Evolutionary conservation across 2,888 invertebrate species (phyloP), one percentile per base, ranked within the genome.

Genomic region (Pterostichus niger): DNA sequence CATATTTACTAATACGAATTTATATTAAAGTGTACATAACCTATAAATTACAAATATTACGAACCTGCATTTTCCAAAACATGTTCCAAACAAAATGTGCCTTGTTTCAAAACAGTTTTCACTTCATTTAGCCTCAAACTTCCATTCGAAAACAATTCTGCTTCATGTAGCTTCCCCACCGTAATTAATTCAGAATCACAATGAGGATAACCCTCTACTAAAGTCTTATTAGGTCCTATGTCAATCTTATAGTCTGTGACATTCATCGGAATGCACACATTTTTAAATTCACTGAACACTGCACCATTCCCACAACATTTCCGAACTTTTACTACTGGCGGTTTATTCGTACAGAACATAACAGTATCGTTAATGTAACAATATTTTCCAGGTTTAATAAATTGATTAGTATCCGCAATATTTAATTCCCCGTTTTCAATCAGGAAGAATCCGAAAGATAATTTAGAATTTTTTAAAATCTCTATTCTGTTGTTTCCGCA

Each of bases 221-320:
- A 77, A 6, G 83, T 87, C 82, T 87, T 88, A 78, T 87, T 87
- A n/a, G 84, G 81, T 44, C 88, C 88, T 9, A 89, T 84, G 76
- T 88, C 86, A 56, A 90, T 88, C 31, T 85, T 86, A 64, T 88
- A 88, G 73, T 85, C 85, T 5, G 87, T 73, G 85, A 88, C 86
- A 88, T 90, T 86, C 85, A 87, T 86, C 84, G 85, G 87, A 85
- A 88, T 89, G 88, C 91, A 93, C 85, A 90, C 92, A 88, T 87
- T 91, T 87, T 89, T 91, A 83, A 86, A 90, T 88, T 92, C 93
- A 88, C 92, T 93, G 86, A 93, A 95, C 76, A 91, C 92, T 7
- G 92, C 93, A 73, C 92, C 91, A 76, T 91, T 91, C 2, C 94
- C 94, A 88, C 96, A 96, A 87, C 96, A 96, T 89, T 95, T 95